Conservation (phyloP, 2,113 vertebrate genomes). For the Orthonyx spaldingii region DNA sequence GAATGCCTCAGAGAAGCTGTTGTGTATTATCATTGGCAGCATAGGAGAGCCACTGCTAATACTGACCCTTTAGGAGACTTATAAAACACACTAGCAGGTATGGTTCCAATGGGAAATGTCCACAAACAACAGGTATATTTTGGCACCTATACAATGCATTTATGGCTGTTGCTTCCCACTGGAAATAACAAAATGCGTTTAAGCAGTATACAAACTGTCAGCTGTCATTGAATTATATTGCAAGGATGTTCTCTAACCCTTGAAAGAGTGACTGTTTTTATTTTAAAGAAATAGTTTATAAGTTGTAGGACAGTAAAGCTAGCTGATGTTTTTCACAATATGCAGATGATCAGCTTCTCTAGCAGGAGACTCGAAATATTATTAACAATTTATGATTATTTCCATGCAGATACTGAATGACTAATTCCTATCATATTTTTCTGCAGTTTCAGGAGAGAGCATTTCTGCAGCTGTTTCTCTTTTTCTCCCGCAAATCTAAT, state of each 20-base stretch:
- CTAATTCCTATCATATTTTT: constrained; percentile 23
- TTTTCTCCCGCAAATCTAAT: constrained; percentile 6
- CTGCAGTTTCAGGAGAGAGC: constrained; percentile 5
- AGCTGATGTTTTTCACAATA: constrained; percentile 1
- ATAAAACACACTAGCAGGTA: background rate
- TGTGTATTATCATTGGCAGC: background rate
- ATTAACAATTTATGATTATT: constrained; percentile 34
- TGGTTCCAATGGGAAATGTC: background rate
- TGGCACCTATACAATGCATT: background rate
- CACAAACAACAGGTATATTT: background rate
- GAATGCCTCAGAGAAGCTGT: background rate
- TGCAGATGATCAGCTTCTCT: background rate
- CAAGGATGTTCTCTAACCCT: background rate
- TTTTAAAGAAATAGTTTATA: background rate
- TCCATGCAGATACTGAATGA: constrained; percentile 2
- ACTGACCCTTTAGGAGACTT: background rate
- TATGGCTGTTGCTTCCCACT: background rate
- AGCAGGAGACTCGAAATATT: background rate
- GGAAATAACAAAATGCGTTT: background rate
- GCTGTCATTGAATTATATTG: background rate
- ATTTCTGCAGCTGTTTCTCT: constrained; percentile 34
- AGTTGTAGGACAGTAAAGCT: background rate
- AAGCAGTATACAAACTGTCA: background rate
- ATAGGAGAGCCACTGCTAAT: background rate
- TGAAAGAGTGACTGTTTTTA: background rate